Percentiles rank a stretch among this genome's conserved stretches.
Conservation (phyloP, 92 coral and sea anemone species). For the Palythoa caribaeorum region DNA sequence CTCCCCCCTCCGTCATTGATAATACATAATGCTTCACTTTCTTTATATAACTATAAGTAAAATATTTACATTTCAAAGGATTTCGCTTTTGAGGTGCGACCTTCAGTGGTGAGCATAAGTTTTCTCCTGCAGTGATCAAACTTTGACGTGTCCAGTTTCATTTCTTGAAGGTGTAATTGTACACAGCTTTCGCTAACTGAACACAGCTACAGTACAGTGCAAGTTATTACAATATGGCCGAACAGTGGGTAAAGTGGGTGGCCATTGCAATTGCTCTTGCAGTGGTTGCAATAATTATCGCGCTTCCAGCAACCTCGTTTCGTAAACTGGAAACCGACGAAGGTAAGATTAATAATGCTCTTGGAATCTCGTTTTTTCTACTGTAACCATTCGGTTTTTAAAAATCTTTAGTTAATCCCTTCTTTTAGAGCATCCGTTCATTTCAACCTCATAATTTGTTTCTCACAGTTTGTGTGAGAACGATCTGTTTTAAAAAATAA, state of each 20-base stretch:
- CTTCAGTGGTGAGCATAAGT: too few relatives aligned
- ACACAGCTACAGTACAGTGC: neutral
- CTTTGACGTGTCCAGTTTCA: neutral
- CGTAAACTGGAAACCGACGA: slow-evolving; percentile 58
- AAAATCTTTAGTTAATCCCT: neutral
- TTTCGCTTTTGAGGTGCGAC: too few relatives aligned
- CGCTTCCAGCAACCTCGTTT: slow-evolving; percentile 54
- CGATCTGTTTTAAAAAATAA: too few relatives aligned
- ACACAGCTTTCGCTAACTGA: neutral
- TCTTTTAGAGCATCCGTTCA: too few relatives aligned
- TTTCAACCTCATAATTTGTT: too few relatives aligned
- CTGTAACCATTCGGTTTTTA: neutral
- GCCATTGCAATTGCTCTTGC: slow-evolving; percentile 35
- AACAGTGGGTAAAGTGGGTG: slow-evolving; percentile 30
- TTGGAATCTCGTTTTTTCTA: neutral
- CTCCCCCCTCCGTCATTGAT: too few relatives aligned
- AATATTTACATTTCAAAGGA: too few relatives aligned
- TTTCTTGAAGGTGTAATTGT: neutral
- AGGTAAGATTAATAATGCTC: slow-evolving; percentile 21
- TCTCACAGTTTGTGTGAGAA: too few relatives aligned
- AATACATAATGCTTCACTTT: too few relatives aligned
- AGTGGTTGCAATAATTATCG: slow-evolving; percentile 48
- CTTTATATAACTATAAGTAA: too few relatives aligned
- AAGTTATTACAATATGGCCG: neutral
- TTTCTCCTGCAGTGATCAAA: neutral